Percentiles rank a stretch among this genome's conserved stretches.
Conservation (phyloP, 2,888 invertebrate species). For the Atherix ibis region DNA sequence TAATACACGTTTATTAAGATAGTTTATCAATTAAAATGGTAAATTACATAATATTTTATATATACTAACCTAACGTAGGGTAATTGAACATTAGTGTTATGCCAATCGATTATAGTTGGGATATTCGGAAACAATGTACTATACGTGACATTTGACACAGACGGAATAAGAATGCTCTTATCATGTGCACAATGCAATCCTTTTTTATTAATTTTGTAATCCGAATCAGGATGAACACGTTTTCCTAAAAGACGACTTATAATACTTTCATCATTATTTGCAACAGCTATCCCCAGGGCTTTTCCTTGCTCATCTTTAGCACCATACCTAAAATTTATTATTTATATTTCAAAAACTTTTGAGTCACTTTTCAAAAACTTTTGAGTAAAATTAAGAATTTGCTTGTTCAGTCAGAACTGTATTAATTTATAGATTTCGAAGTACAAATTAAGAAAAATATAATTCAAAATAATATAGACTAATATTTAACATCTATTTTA, state of each 20-base stretch:
- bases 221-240: slow-evolving; percentile 79
- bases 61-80: slow-evolving; percentile 43
- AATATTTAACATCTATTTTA: too few species aligned
- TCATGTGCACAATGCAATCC: slow-evolving; percentile 44
- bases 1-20: slow-evolving; percentile 18
- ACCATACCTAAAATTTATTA: slow-evolving; percentile 40
- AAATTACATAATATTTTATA: neutral
- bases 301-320: slow-evolving; percentile 76
- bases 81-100: slow-evolving; percentile 54
- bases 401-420: neutral
- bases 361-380: neutral
- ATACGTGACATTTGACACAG: slow-evolving; percentile 54
- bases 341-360: too few species aligned
- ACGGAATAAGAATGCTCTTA: slow-evolving; percentile 28
- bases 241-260: slow-evolving; percentile 71
- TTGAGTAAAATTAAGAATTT: too few species aligned
- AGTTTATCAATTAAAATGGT: neutral
- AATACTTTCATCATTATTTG: slow-evolving; percentile 56
- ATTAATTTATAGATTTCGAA: neutral
- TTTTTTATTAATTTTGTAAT: slow-evolving; percentile 83
- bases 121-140: slow-evolving; percentile 67
- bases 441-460: slow-evolving; percentile 7
- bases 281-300: slow-evolving; percentile 62
- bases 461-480: neutral
- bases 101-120: slow-evolving; percentile 86